Base-by-base conservation (phyloP, 2,888 invertebrate species). In the Cancer borealis region DNA sequence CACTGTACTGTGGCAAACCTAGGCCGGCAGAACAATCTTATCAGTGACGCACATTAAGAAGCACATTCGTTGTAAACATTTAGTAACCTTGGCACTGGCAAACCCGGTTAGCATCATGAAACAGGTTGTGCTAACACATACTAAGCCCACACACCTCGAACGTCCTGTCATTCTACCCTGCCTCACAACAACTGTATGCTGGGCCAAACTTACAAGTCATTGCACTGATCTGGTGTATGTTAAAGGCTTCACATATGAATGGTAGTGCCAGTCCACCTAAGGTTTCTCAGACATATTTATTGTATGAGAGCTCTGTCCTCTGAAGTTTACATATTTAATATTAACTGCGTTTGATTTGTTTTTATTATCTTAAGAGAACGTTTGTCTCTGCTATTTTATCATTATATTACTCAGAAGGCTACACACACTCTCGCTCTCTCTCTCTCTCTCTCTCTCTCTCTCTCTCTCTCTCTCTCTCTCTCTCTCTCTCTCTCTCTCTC, bases 11-110 rank as follows among this genome's bases (percentile, higher is more conserved):
- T 73, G 73, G 26, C 73, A 73, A 26, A 26, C 73, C 6, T 79
- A n/a, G 26, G n/a, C 73, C 73, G 73, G 26, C 73, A 79, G 73
- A n/a, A 79, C 73, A 79, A 79, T 30, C 73, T 79, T 79, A 79
- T 79, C 73, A 79, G 73, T 26, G n/a, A 79, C 73, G 73, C 73
- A 79, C 26, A 79, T 79, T 79, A 79, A 79, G 26, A 79, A 79
- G 30, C 73, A 79, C 73, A 79, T 79, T 79, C 26, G 26, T 26
- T 26, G 30, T 79, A 26, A 8, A 79, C n/a, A 26, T 79, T 10
- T 8, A 26, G n/a, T 79, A 26, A 26, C 26, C 73, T 26, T n/a
- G 26, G 73, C 26, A 26, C 26, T 26, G 73, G n/a, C 26, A 79
- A 8, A 2, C 73, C 60, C 60, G 17, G 60, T 3, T 60, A 21